These are phyloP conservation scores for Synanthedon formicaeformis DNA, from an alignment of 2,888 invertebrate species.

Conservation along the genomic window DNA sequence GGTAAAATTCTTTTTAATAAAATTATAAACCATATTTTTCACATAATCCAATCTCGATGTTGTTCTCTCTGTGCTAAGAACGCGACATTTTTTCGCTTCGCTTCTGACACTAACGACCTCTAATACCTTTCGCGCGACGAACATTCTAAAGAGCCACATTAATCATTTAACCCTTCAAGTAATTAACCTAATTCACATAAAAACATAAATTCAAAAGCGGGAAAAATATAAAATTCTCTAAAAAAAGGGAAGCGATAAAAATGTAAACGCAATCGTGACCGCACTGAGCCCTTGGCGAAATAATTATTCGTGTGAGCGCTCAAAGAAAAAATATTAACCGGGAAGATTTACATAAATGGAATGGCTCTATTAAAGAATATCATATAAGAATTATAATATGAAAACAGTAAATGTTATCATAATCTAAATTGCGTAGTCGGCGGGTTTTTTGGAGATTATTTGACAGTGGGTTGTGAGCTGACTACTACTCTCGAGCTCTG, in stretches of 20 bases:
- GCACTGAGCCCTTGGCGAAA: constrained; percentile 8
- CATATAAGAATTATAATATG: too few species aligned
- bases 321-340: not conserved
- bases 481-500: too few species aligned
- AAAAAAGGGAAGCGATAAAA: constrained; percentile 14
- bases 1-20: too few species aligned
- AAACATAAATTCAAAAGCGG: constrained; percentile 17
- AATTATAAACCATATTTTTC: too few species aligned
- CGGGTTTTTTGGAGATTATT: too few species aligned
- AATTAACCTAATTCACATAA: constrained; percentile 45
- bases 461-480: too few species aligned
- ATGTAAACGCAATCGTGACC: constrained; percentile 14
- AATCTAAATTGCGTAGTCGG: too few species aligned
- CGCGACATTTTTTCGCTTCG: constrained; percentile 31
- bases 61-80: constrained; percentile 11
- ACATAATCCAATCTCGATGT: constrained; percentile 1
- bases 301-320: constrained; percentile 14
- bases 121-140: constrained; percentile 40
- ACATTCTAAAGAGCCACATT: constrained; percentile 46
- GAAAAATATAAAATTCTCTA: constrained; percentile 3
- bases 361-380: not conserved
- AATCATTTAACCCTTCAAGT: constrained; percentile 43
- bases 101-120: constrained; percentile 33
- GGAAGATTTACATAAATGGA: not conserved
- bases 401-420: too few species aligned